Evolutionary conservation across 2,888 invertebrate species (phyloP).

Genomic region (Globia sparganii): DNA sequence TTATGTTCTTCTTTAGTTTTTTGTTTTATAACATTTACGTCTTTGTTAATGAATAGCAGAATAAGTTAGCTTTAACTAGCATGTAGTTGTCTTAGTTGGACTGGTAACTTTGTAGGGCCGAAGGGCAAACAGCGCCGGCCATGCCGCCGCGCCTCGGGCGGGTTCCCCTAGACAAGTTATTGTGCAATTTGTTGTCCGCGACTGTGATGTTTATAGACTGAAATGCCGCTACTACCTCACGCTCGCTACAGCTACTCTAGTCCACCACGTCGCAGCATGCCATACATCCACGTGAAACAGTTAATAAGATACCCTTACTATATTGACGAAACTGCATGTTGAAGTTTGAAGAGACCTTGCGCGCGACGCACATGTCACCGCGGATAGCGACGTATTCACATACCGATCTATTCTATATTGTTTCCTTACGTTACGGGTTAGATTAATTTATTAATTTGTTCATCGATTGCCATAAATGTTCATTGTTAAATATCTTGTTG

Average conservation of each 20-base stretch:
- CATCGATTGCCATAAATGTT: constrained; percentile 87
- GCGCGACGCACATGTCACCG: constrained; percentile 79
- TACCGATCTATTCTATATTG: constrained; percentile 74
- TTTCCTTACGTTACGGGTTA: constrained; percentile 84
- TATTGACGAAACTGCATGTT: constrained; percentile 45
- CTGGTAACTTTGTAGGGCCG: constrained; percentile 81
- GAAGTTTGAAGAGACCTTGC: constrained; percentile 58
- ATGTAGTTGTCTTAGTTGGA: constrained; percentile 82
- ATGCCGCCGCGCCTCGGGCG: constrained; percentile 75
- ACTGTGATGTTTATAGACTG: constrained; percentile 93
- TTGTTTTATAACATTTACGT: constrained; percentile 88
- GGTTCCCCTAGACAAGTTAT: constrained; percentile 85
- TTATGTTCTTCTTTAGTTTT: constrained; percentile 86
- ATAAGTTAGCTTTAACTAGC: constrained; percentile 89
- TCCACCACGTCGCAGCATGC: constrained; percentile 84
- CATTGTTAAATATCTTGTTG: constrained; percentile 82
- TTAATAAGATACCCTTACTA: constrained; percentile 48
- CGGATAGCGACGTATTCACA: constrained; percentile 81
- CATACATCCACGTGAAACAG: constrained; percentile 65
- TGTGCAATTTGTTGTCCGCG: constrained; percentile 91
- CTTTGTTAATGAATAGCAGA: constrained; percentile 87
- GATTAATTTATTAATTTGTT: constrained; percentile 81
- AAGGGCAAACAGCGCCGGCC: constrained; percentile 77
- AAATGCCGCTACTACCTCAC: constrained; percentile 91
- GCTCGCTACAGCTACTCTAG: constrained; percentile 89